phyloP scores from a whole-genome alignment of 2,888 invertebrate genomes.

The Drosophila mimetica region DNA sequence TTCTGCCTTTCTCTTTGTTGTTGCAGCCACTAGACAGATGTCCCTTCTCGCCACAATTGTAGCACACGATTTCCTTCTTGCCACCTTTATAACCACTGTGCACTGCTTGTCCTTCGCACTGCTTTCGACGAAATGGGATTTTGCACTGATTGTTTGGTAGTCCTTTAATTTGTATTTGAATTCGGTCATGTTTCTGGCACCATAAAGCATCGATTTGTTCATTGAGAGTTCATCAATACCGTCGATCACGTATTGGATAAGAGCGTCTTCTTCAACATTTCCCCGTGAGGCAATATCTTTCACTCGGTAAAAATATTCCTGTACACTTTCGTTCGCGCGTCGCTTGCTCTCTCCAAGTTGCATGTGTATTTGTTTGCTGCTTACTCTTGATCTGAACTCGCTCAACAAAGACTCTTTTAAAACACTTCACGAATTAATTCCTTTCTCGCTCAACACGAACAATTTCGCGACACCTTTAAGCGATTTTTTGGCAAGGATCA shows the following conservation, averaged over 20 bases:
- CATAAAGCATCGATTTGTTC: no score
- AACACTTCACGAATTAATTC: background rate
- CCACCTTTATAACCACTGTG: background rate
- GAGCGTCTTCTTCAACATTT: background rate
- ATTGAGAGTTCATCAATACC: no score
- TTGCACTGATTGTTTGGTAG: background rate
- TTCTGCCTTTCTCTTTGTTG: background rate
- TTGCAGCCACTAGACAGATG: background rate
- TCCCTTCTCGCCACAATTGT: no score
- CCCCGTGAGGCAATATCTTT: background rate
- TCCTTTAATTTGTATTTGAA: background rate
- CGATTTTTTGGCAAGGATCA: no score
- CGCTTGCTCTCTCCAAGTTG: background rate
- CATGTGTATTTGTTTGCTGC: constrained; percentile 1
- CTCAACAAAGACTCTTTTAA: background rate
- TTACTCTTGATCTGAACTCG: background rate
- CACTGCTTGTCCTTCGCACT: background rate
- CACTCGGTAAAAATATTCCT: background rate
- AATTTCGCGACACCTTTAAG: no score
- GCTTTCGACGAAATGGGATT: background rate
- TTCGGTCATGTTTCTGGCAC: background rate
- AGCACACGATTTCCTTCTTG: background rate
- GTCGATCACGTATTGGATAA: no score
- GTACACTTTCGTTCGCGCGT: background rate
- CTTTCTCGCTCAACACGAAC: no score